Base-by-base conservation (phyloP, 2,888 invertebrate genomes). In the Osedax frankpressi region DNA sequence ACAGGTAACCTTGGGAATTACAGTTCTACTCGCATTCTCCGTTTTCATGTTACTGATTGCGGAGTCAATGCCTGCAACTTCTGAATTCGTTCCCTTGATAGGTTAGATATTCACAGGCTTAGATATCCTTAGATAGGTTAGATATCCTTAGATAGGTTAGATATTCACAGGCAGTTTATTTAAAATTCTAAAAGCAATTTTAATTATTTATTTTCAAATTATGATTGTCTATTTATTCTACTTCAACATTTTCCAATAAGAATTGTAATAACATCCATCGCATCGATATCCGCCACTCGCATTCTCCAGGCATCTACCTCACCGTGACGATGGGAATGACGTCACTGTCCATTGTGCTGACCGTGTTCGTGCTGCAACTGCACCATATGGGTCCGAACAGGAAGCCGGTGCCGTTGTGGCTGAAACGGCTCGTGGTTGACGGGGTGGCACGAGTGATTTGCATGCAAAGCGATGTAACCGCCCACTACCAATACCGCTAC, bases 1-100 rank as follows among this genome's bases (percentile, higher is more conserved):
- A 76, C 84, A 84, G 76, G 83, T 84, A 28, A 84, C 84, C 1
- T 80, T 84, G 2, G 83, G 84, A 24, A 83, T 86, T 62, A 86
- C 86, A 2, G 85, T 86, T 19, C 80, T 86, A 14, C 79, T 86
- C 44, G 86, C 86, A 3, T 85, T 86, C 76, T 85, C 85, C 62
- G 85, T 86, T 30, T 86, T 86, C 77, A 85, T 85, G 83, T 80
- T 86, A 75, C 81, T 86, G 28, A 86, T 86, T 71, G 86, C 85
- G 25, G 86, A 86, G 79, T 85, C 81, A 73, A 86, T 86, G 85
- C 86, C 86, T 3, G 85, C 85, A 30, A 86, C 86, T 2, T 83
- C 83, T 30, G 86, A 86, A 77, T 85, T 85, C 74, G 84, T 86
- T 11, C 86, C 86, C n/a, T 78, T 86, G 2, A 85, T 86, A 75